Percentiles rank a stretch among this genome's conserved stretches.
Conservation (phyloP, 2,888 invertebrate genomes). For the Drosophila cracens region DNA sequence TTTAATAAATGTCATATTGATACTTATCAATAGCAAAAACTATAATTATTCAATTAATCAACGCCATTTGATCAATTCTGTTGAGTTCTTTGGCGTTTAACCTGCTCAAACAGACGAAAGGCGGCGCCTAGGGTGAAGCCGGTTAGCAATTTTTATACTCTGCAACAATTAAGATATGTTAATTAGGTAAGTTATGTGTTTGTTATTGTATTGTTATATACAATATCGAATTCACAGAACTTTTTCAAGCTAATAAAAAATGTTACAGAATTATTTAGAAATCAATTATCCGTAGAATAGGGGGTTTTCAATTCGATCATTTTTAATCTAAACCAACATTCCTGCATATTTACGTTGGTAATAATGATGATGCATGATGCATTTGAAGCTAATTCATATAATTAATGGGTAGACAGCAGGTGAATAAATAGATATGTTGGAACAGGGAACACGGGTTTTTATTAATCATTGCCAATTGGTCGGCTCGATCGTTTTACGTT, state of each 20-base stretch:
- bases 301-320: not conserved
- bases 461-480: constrained; percentile 37
- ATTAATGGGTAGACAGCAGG: constrained; percentile 52
- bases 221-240: not conserved
- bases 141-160: constrained; percentile 2
- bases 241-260: not conserved
- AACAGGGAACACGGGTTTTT: constrained; percentile 15
- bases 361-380: constrained; percentile 16
- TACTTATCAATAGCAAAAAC: not conserved
- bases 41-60: constrained; percentile 8
- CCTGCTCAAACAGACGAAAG: constrained; percentile 25
- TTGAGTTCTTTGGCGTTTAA: constrained; percentile 48
- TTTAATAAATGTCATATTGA: not conserved
- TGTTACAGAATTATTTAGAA: not conserved
- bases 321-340: not conserved
- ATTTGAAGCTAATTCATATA: constrained; percentile 48
- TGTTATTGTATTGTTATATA: not conserved
- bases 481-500: constrained; percentile 1
- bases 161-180: not conserved
- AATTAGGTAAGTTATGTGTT: not conserved
- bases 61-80: constrained; percentile 15
- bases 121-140: not conserved
- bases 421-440: constrained; percentile 23
- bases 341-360: not conserved
- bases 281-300: not conserved